Percentiles rank a stretch among this genome's conserved stretches.
Conservation (phyloP, 2,888 invertebrate species). For the Leptothorax acervorum region DNA sequence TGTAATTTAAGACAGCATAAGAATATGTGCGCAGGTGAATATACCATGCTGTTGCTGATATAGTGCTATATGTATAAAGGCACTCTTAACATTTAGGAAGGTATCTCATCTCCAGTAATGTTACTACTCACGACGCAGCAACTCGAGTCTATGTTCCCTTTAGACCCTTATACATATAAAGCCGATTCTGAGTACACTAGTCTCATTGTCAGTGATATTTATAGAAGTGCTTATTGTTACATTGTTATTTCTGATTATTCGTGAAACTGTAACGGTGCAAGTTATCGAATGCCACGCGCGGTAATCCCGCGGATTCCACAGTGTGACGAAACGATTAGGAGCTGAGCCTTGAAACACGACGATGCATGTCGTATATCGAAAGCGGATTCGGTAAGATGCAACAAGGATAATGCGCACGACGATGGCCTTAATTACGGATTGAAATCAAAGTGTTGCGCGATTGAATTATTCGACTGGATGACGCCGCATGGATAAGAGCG, state of each 20-base stretch:
- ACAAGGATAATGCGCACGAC: neutral
- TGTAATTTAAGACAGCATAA: too few relatives aligned
- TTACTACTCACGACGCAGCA: too few relatives aligned
- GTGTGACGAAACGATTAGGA: slow-evolving; percentile 17
- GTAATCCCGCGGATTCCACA: slow-evolving; percentile 18
- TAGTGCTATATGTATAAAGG: too few relatives aligned
- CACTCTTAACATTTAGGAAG: too few relatives aligned
- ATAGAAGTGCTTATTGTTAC: neutral
- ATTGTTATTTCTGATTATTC: slow-evolving; percentile 26
- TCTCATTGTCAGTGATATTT: neutral
- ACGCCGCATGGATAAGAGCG: slow-evolving; percentile 19
- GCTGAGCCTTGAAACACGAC: neutral
- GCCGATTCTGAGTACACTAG: neutral
- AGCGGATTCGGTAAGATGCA: slow-evolving; percentile 27
- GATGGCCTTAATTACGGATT: slow-evolving; percentile 21
- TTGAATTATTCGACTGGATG: slow-evolving; percentile 53
- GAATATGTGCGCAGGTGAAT: too few relatives aligned
- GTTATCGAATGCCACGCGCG: neutral
- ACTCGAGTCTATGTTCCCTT: too few relatives aligned
- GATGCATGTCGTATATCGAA: neutral
- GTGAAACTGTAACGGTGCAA: neutral
- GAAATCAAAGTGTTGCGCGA: slow-evolving; percentile 63
- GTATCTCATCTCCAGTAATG: too few relatives aligned
- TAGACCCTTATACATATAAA: neutral
- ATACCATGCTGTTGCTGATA: too few relatives aligned